phyloP scores from a whole-genome alignment of 2,888 invertebrate genomes.

The Embidobia sp. region DNA sequence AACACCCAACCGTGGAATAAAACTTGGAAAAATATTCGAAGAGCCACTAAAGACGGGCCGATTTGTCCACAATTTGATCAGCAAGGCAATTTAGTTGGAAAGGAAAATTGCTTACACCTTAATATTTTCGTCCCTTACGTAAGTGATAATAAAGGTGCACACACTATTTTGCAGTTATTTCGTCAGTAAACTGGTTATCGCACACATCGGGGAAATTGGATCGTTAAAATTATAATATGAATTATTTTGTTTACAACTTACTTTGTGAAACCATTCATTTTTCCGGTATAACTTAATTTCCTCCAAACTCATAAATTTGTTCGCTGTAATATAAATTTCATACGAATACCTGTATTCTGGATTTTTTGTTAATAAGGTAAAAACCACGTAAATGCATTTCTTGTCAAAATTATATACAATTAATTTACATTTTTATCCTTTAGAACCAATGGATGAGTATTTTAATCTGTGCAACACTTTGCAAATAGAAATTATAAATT shows the following conservation, averaged over 20 bases:
- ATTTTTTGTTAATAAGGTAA: too few relatives aligned
- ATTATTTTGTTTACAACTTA: neutral
- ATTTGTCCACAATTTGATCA: conserved; percentile 69
- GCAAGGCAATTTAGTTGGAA: conserved; percentile 62
- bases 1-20: conserved; percentile 70
- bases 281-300: too few relatives aligned
- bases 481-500: too few relatives aligned
- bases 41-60: conserved; percentile 67
- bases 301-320: too few relatives aligned
- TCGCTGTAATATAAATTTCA: too few relatives aligned
- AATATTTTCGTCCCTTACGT: conserved; percentile 76
- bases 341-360: too few relatives aligned
- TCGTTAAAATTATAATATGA: neutral
- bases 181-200: conserved; percentile 1
- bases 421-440: too few relatives aligned
- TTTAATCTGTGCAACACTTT: too few relatives aligned
- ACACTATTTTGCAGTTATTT: neutral
- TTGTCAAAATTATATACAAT: too few relatives aligned
- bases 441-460: too few relatives aligned
- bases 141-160: conserved; percentile 53
- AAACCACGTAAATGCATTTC: too few relatives aligned
- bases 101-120: conserved; percentile 76
- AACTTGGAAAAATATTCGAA: conserved; percentile 66
- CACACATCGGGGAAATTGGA: conserved; percentile 4
- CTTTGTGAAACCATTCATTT: too few relatives aligned